A percentile compares a stretch with the other conserved stretches of the same genome.
phyloP scores from a whole-genome alignment of 2,797 vertebrate species.

The Gastrophryne carolinensis region DNA sequence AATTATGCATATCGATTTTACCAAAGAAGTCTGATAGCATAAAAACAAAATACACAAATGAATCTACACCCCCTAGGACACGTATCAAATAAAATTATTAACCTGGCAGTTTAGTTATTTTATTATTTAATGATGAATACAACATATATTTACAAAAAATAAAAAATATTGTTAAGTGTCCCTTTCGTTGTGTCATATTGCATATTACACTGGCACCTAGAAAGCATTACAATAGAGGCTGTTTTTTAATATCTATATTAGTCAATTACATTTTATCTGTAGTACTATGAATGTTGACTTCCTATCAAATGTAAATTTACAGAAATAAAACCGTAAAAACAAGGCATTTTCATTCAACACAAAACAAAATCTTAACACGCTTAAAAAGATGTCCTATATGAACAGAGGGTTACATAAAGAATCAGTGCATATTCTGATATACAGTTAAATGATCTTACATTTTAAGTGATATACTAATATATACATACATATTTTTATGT shows the following conservation, averaged over 20 bases:
- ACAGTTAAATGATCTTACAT: conserved; percentile 62
- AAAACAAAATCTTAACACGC: conserved; percentile 66
- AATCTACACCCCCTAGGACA: too few relatives aligned
- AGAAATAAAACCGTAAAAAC: conserved; percentile 54
- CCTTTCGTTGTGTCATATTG: neutral
- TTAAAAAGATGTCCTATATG: conserved; percentile 42
- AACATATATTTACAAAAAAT: neutral
- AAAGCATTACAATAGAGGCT: neutral
- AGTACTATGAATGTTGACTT: too few relatives aligned
- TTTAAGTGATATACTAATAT: conserved; percentile 56
- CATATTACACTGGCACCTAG: neutral
- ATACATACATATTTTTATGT: conserved; percentile 43
- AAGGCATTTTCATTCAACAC: neutral
- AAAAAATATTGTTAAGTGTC: neutral
- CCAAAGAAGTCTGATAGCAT: too few relatives aligned
- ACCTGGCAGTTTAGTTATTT: neutral
- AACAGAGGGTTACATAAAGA: conserved; percentile 63
- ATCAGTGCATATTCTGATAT: conserved; percentile 75
- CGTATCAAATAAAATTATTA: too few relatives aligned
- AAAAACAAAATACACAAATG: too few relatives aligned
- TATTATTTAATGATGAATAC: neutral
- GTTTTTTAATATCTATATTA: too few relatives aligned
- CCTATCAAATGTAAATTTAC: neutral
- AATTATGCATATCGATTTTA: too few relatives aligned
- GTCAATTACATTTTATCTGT: too few relatives aligned